Base-by-base conservation (phyloP, 2,113 vertebrate species). In the Tenrec ecaudatus region DNA sequence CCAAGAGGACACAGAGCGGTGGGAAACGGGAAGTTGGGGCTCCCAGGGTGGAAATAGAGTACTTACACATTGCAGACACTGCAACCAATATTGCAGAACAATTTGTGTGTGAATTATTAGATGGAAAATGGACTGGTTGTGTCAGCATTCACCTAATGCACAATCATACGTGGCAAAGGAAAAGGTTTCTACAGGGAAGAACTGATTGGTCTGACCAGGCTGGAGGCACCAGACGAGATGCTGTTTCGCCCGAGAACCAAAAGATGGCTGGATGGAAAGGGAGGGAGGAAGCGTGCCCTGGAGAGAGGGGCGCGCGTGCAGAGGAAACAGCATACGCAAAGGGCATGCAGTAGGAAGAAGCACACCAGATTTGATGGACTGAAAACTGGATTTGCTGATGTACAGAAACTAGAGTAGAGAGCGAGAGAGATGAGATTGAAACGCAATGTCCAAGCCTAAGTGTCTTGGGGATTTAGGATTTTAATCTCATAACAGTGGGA, bases 401-500 rank as follows among this genome's bases (percentile, higher is more conserved):
- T 0, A 6, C 10, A 64, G 82, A 69, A 93, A 62, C 38, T 68
- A 83, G 91, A 82, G 27, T 22, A 66, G 47, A 73, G 33, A 33
- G 1, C 10, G 27, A 31, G 71, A 57, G 57, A 86, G 81, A 76
- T 25, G 12, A 78, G 29, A 23, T 40, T 0, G 20, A n/a, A 36
- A n/a, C 85, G 40, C 62, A 62, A 25, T 53, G 16, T 6, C 57
- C 9, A 10, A 58, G 27, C 57, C 29, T 53, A 31, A 76, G 5
- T 0, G 0, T 76, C 31, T n/a, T 53, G 43, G 62, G 25, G 33
- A 92, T 64, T 38, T 36, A 80, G 15, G 82, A 47, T 31, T 94
- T 94, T 81, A 22, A 62, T 87, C n/a, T 47, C 27, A 23, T 27
- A 66, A 20, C 22, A 27, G 58, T 73, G 95, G 77, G 92, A 79